Conservation (phyloP, 2,797 vertebrate species). For the Mormyrus hasselquistii region DNA sequence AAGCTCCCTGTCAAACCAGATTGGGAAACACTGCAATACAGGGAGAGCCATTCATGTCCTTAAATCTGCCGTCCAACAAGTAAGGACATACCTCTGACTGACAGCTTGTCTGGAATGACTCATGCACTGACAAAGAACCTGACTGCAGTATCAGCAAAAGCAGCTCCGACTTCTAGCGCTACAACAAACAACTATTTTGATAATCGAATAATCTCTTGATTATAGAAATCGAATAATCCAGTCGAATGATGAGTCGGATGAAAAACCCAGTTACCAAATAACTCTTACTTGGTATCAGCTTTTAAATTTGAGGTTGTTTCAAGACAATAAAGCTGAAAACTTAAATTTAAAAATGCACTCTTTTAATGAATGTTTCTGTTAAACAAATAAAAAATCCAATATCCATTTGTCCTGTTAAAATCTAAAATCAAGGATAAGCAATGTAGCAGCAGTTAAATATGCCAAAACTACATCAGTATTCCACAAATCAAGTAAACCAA, state of each 20-base stretch:
- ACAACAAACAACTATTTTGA: neutral
- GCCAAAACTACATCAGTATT: neutral
- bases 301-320: too few relatives aligned
- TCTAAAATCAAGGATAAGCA: neutral
- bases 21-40: neutral
- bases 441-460: neutral
- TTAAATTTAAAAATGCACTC: too few relatives aligned
- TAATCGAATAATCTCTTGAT: neutral
- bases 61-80: neutral
- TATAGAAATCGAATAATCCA: too few relatives aligned
- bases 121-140: neutral
- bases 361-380: neutral
- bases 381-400: neutral
- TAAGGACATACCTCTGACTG: neutral
- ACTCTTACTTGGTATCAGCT: too few relatives aligned
- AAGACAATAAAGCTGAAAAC: too few relatives aligned
- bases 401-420: neutral
- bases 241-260: too few relatives aligned
- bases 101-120: neutral
- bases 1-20: neutral
- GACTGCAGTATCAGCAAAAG: neutral
- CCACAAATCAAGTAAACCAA: too few relatives aligned
- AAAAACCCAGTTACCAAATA: too few relatives aligned
- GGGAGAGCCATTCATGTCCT: neutral
- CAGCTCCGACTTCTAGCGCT: neutral